Conservation (phyloP, 1,140 invertebrate genomes). For the Stratiolaelaps scimitus region DNA sequence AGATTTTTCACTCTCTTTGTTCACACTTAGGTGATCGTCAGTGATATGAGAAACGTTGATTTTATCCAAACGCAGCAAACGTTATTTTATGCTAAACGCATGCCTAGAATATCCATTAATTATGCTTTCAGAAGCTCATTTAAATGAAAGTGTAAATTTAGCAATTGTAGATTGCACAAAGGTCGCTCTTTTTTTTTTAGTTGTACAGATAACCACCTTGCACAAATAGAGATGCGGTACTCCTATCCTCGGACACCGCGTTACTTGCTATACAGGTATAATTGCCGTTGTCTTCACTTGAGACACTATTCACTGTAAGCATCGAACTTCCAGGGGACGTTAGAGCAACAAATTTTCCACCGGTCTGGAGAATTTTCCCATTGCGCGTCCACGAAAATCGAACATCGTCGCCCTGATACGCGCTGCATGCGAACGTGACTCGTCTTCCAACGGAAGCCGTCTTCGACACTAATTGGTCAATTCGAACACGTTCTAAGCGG, state of each 20-base stretch:
- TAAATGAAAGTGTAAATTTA: too few relatives aligned
- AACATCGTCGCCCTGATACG: neutral
- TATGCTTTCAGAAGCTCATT: too few relatives aligned
- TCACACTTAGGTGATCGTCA: too few relatives aligned
- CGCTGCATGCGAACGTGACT: constrained; percentile 3
- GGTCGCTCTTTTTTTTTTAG: too few relatives aligned
- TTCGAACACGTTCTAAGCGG: constrained; percentile 3
- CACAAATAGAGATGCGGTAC: neutral
- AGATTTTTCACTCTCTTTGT: too few relatives aligned
- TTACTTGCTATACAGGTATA: constrained; percentile 12
- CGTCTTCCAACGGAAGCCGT: neutral
- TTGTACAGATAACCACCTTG: neutral
- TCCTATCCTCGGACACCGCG: neutral
- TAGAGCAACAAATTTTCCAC: neutral
- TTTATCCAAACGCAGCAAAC: too few relatives aligned
- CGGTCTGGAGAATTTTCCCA: constrained; percentile 18
- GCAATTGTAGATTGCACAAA: too few relatives aligned
- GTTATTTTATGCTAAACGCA: too few relatives aligned
- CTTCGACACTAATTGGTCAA: constrained; percentile 3
- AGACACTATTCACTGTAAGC: neutral
- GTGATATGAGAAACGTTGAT: too few relatives aligned
- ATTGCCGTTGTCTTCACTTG: neutral
- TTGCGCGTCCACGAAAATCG: constrained; percentile 22
- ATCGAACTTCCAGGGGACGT: neutral
- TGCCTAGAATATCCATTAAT: too few relatives aligned